Base-by-base conservation (phyloP, 2,888 invertebrate species). In the Electrophaes corylata region DNA sequence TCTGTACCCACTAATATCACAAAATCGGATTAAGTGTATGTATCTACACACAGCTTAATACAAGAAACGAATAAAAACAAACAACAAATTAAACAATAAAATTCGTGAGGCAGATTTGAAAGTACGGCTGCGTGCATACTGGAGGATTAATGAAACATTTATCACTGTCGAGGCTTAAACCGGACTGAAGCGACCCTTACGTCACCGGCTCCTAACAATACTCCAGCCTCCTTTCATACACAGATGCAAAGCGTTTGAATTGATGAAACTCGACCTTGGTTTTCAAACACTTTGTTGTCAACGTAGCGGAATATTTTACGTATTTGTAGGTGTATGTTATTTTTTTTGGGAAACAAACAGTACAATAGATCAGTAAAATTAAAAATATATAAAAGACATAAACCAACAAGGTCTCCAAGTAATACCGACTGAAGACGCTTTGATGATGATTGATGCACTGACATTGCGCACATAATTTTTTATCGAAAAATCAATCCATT, bases 121-220 rank as follows among this genome's bases (percentile, higher is more conserved):
- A 78, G 75, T 70, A 72, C 70, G 73, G 67, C 69, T 66, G 71
- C 72, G 71, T 78, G 76, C 75, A 79, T 75, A 78, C 75, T 77
- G 78, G 70, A 72, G 81, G 76, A 84, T 84, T 83, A 87, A 87
- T 88, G 83, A 83, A 84, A 83, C 87, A 89, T 89, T 89, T 83
- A 86, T 89, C 88, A 87, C 73, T 84, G 90, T 88, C 89, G 72
- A 70, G 76, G 64, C 82, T 78, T 72, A 79, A 77, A 77, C 78
- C 75, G 75, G 73, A 73, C 65, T 70, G 64, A 62, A 63, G 66
- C 71, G 64, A 63, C 75, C 78, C 75, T 77, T 80, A 76, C 74
- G 72, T 78, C 76, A 74, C 69, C 57, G 55, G 37, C 46, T 40
- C 46, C 47, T 46, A 65, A 65, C 66, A 64, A 66, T 60, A 63